Evolutionary conservation across 2,888 invertebrate species (phyloP).

Genomic region (Lepidochrysops patricia): DNA sequence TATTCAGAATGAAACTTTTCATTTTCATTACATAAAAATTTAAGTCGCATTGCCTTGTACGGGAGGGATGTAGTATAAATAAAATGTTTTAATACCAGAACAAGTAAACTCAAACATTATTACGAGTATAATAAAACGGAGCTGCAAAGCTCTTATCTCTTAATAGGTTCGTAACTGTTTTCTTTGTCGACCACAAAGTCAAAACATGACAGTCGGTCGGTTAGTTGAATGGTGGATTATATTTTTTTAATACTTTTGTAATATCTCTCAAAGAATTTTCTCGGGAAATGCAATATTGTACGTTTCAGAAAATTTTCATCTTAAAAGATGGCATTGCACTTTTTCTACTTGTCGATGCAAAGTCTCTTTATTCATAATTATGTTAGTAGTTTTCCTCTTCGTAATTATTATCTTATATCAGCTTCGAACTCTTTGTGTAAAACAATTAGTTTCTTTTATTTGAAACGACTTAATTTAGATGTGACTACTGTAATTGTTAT

Average conservation of each 20-base stretch:
- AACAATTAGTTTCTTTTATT: not conserved
- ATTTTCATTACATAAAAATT: too few relatives aligned
- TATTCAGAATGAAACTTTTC: too few relatives aligned
- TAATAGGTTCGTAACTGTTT: constrained; percentile 22
- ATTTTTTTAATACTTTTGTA: constrained; percentile 27
- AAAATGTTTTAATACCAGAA: not conserved
- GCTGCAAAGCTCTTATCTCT: constrained; percentile 26
- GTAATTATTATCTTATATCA: not conserved
- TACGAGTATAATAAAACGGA: constrained; percentile 15
- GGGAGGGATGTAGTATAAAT: not conserved
- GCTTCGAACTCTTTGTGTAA: not conserved
- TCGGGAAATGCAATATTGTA: constrained; percentile 38
- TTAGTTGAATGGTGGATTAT: constrained; percentile 21
- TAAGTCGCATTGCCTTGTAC: too few relatives aligned
- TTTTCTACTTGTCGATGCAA: constrained; percentile 5
- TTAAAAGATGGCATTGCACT: not conserved
- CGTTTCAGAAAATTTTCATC: not conserved
- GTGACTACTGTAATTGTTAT: not conserved
- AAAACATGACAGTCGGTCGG: constrained; percentile 29
- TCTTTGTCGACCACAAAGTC: constrained; percentile 36
- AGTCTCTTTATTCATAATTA: constrained; percentile 11
- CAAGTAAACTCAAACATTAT: not conserved
- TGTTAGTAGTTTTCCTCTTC: constrained; percentile 11
- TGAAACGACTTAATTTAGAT: not conserved
- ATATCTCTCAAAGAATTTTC: constrained; percentile 31